Evolutionary conservation across 92 coral and sea anemone genomes (phyloP), one percentile per base, ranked within the genome.

Genomic region (Palythoa heliodiscus): DNA sequence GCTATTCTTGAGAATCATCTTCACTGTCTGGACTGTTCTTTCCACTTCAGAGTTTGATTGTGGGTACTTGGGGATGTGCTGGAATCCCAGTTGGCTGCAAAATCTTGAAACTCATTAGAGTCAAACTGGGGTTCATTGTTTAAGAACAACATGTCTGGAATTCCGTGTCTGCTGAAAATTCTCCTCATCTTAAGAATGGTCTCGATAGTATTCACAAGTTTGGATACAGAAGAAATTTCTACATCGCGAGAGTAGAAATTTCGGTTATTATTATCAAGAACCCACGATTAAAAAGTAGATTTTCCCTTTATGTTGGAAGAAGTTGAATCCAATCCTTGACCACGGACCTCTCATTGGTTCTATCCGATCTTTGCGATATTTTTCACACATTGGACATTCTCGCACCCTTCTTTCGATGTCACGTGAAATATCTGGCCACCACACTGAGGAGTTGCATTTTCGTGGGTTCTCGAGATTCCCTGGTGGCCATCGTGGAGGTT

Each of bases 41-140:
- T 76, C 88, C 20, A 76, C 91, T 47, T 88, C 87, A 37, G 88
- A 78, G 24, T 88, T 88, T 73, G 85, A 75, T 23, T 88, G 91
- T 12, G 81, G 85, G 7, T 83, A 88, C 70, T 54, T 77, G 57
- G 91, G 86, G 43, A 84, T 38, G 82, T 84, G 89, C 86, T 78
- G 53, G 55, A 71, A 78, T 37, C 82, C 81, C 84, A 83, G 79
- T 87, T 68, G 11, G 80, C 55, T 40, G 80, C 64, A 60, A 87
- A 82, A 40, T 70, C 20, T 11, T 19, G 67, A 52, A 82, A 82
- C 78, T 82, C 90, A 24, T 66, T 73, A 63, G 87, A 82, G 67
- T 82, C 90, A 53, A 87, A 75, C 87, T 87, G 87, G 12, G 83
- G 89, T 48, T 86, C 85, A 19, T 84, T 84, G 60, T 77, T 86